Base-by-base conservation (phyloP, 2,113 vertebrate species). In the Rattus rattus region DNA sequence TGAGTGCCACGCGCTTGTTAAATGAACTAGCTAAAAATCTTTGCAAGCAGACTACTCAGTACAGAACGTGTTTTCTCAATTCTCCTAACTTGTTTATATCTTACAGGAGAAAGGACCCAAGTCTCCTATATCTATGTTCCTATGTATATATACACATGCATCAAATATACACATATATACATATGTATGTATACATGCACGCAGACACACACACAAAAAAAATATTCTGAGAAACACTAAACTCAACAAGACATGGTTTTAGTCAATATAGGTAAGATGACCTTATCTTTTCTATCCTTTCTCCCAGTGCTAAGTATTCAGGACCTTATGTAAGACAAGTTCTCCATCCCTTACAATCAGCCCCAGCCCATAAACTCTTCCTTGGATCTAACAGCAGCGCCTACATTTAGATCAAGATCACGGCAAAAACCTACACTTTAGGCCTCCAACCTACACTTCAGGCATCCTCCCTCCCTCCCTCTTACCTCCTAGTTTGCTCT, bases 181-280 rank as follows among this genome's bases (percentile, higher is more conserved):
- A 43, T 77, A n/a, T 36, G 9, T n/a, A 43, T 13, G 5, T 28
- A 10, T 19, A 20, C 24, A 56, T 4, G 43, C 26, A 36, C 77
- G 76, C 22, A 89, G 17, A 83, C 20, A 67, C 83, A 43, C 52
- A 43, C 43, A 43, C 43, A 43, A 43, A 4, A 43, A 4, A 75
- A 79, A 67, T 36, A 61, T 70, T 39, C 47, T 79, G 89, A 70
- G 95, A 96, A 87, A 92, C 12, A 52, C 73, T 59, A 6, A 33
- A 87, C 73, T 49, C 30, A 89, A 30, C 65, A 84, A 80, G 52
- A 76, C 84, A 8, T 87, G 69, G 54, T 72, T 85, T 75, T 20
- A 47, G 36, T 75, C 59, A 95, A 88, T 77, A 61, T 47, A 49
- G 11, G 85, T 85, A 70, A 14, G 14, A 47, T 54, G 76, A 77